Evolutionary conservation across 2,888 invertebrate genomes (phyloP), one percentile per base, ranked within the genome.

Genomic region (Chrysopilus asiliformis): DNA sequence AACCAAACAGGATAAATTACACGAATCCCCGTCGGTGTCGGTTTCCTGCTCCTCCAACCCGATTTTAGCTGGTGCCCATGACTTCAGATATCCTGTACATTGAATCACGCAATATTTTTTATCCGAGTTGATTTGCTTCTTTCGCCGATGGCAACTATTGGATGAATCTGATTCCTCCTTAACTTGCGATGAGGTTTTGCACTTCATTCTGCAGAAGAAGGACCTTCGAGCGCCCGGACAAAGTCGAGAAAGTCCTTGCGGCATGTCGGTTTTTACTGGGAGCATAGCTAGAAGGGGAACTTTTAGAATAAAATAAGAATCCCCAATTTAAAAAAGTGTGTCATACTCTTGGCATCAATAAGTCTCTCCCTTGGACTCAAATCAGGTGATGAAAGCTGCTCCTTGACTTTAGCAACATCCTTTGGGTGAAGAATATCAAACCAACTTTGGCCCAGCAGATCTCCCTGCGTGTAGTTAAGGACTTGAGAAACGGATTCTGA

Each of bases 361-460:
- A 91, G 70, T 47, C 87, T 69, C 64, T 91, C 90, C 26, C 90
- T 68, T 0, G 90, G 89, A 48, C 80, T 81, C 45, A 87, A 72
- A 64, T 93, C 90, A 0, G 87, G 81, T 0, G 90, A 84, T 0
- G 89, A 86, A 4, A 94, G 68, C 60, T 94, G 93, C 55, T 93
- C 93, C 58, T 94, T 94, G 4, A 93, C 89, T 64, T 91, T 93
- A 39, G 80, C 81, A 24, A 94, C 84, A 62, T 94, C 94, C 59
- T 90, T 89, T 0, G 91, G 91, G 59, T 94, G 93, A 29, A 94
- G 66, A 45, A 91, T 85, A 60, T 94, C 93, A 59, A 94, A 93
- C 70, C 90, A 73, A 57, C 87, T 91, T 64, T 91, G 90, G 0
- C 91, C 91, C 41, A 91, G 58, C 34, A 94, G 67, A 56, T 94